Evolutionary conservation across 1,140 invertebrate genomes (phyloP), one percentile per base, ranked within the genome.

Genomic region (Lineus longissimus): DNA sequence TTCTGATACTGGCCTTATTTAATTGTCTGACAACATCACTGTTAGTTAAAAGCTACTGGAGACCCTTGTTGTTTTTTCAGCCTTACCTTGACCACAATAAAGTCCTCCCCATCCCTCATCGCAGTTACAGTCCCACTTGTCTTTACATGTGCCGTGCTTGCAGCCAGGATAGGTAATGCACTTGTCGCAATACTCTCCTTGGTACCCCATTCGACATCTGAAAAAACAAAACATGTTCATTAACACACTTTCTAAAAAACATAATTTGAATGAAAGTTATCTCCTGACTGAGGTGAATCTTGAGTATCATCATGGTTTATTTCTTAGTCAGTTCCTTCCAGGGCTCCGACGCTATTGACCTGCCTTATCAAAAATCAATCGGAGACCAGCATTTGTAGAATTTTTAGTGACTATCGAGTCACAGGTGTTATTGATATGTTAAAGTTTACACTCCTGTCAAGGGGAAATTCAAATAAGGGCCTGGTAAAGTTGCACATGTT

Each of bases 161-260:
- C 86, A 87, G 7, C 83, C 84, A 0, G 85, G 85, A 69, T 86
- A 86, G n/a, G 76, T 75, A 30, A 81, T 76, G 68, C 86, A 87
- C 67, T 85, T 69, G 61, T 84, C 77, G 68, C 86, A 87, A 36
- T 67, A 76, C 15, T 70, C 62, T 0, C 86, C 86, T 63, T 84
- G 71, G 81, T 83, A 87, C 4, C 86, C 86, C 2, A 74, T 31
- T 6, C 76, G 73, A 72, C 86, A 93, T 61, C 84, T 85, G 71
- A n/a, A 73, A 71, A 7, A 41, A 15, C 2, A 51, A 7, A n/a
- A 29, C 22, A 90, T 92, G 94, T 84, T 94, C 90, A 85, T 92
- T 89, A 73, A 93, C 93, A 78, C 87, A 87, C 73, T 86, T 88
- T 86, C 93, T 95, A 81, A 89, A 87, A 77, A n/a, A 43, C 9